phyloP scores from a whole-genome alignment of 1,140 invertebrate species.

The Drosophila elegans region DNA sequence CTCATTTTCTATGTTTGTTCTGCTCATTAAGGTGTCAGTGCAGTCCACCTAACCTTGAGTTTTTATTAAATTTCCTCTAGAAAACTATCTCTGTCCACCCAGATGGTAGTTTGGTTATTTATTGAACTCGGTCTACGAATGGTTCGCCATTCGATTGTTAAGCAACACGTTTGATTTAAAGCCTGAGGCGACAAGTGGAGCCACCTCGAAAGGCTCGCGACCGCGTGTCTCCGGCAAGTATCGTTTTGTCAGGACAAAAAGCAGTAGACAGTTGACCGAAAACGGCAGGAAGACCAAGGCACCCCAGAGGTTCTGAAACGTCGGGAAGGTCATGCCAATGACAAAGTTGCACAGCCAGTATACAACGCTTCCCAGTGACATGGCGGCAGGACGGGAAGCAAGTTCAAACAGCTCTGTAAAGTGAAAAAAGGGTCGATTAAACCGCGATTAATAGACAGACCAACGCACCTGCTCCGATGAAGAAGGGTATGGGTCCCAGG shows the following conservation, averaged over 20 bases:
- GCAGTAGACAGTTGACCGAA: conserved; percentile 85
- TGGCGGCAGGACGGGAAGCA: conserved; percentile 92
- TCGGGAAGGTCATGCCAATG: conserved; percentile 92
- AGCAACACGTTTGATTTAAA: conserved; percentile 84
- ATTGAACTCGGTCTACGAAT: conserved; percentile 11
- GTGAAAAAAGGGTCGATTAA: background rate
- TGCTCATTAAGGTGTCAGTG: too few species aligned
- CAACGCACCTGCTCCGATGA: conserved; percentile 87
- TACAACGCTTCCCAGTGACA: conserved; percentile 93
- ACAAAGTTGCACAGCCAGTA: conserved; percentile 96
- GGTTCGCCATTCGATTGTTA: background rate
- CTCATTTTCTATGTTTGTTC: too few species aligned
- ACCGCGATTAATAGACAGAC: background rate
- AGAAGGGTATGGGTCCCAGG: conserved; percentile 94
- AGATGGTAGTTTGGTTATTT: conserved; percentile 15
- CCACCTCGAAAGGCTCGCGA: conserved; percentile 87
- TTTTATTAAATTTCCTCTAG: too few species aligned
- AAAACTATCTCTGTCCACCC: too few species aligned
- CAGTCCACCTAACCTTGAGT: too few species aligned
- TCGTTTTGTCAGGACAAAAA: conserved; percentile 87
- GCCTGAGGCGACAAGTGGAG: conserved; percentile 85
- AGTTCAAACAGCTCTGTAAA: conserved; percentile 93
- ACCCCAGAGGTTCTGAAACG: conserved; percentile 87
- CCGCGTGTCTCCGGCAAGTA: conserved; percentile 91
- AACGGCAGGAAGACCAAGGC: conserved; percentile 90